Evolutionary conservation across 2,888 invertebrate genomes (phyloP).

Genomic region (Salticus scenicus): DNA sequence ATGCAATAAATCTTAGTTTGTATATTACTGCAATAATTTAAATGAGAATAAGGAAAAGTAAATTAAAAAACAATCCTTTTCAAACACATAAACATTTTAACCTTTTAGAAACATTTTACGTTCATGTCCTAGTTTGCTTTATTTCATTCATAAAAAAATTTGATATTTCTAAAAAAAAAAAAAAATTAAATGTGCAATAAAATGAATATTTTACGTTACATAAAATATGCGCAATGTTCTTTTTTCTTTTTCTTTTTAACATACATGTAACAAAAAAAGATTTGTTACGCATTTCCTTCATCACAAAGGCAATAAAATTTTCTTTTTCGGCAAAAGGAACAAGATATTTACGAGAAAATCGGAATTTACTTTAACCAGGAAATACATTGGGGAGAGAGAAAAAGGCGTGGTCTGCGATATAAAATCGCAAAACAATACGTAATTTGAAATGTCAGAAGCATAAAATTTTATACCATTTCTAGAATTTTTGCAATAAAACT

Average conservation of each 20-base stretch:
- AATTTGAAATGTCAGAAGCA: slow-evolving; percentile 6
- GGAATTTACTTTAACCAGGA: neutral
- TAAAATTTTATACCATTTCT: neutral
- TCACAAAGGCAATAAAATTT: slow-evolving; percentile 1
- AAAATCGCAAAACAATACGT: neutral
- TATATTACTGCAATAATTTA: no score
- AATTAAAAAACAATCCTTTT: no score
- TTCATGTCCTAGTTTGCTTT: no score
- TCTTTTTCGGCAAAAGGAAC: neutral
- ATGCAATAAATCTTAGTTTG: no score
- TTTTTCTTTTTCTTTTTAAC: neutral
- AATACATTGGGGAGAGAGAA: neutral
- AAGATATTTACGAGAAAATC: neutral
- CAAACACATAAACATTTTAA: no score
- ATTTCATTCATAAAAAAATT: no score
- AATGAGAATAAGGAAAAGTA: no score
- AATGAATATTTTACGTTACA: neutral
- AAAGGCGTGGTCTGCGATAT: neutral
- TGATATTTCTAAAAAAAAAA: no score
- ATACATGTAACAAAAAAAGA: neutral
- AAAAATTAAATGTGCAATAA: neutral
- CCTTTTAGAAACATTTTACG: no score
- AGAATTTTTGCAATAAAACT: neutral
- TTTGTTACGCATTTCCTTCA: neutral
- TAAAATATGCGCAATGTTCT: neutral